A percentile compares a stretch with the other conserved stretches of the same genome.
Evolutionary conservation across 2,113 vertebrate species (phyloP).

Genomic region (Vimba vimba): DNA sequence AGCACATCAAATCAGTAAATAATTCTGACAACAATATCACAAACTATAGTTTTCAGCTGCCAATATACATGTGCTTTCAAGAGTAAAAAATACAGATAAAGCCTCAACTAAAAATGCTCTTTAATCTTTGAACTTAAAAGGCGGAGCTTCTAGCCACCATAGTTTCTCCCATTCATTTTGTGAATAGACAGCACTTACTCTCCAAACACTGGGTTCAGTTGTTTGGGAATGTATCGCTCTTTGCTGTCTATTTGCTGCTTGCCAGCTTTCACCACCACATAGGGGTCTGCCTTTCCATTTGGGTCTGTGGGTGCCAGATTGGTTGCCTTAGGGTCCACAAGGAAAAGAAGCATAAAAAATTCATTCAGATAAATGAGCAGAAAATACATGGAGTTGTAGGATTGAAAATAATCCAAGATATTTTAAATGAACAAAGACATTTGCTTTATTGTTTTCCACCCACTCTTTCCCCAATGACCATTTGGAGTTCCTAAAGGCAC

Average conservation of each 20-base stretch:
- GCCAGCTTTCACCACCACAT: conserved; percentile 84
- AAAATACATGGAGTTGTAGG: background rate
- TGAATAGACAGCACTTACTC: conserved; percentile 77
- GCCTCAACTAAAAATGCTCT: background rate
- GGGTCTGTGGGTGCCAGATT: conserved; percentile 87
- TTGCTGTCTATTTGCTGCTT: conserved; percentile 80
- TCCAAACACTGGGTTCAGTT: conserved; percentile 93
- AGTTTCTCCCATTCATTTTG: background rate
- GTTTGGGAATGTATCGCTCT: conserved; percentile 91
- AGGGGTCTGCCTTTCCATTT: conserved; percentile 93
- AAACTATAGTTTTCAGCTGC: background rate
- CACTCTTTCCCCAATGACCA: no score
- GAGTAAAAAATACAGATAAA: background rate
- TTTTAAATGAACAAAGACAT: no score
- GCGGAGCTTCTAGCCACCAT: background rate
- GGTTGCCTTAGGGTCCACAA: conserved; percentile 77
- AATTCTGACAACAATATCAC: background rate
- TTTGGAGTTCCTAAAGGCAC: no score
- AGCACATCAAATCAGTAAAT: background rate
- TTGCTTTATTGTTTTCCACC: no score
- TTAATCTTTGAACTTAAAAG: background rate
- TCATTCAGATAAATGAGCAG: background rate
- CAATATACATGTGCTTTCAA: background rate
- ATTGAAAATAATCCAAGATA: no score
- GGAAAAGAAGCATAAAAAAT: background rate